Base-by-base conservation (phyloP, 2,797 vertebrate species). In the Cynopterus sphinx region DNA sequence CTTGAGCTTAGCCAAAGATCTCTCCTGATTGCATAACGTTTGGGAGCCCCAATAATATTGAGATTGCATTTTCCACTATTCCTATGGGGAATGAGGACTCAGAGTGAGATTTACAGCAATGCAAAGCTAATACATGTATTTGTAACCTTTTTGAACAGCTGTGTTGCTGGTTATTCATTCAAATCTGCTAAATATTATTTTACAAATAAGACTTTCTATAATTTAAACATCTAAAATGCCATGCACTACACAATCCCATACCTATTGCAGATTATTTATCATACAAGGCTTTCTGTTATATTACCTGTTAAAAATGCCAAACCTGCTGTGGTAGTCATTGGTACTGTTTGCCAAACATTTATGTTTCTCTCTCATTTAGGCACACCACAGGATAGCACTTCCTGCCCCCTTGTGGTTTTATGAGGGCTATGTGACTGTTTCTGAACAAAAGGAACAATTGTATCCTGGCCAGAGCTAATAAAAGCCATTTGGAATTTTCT, bases 211-310 rank as follows among this genome's bases (percentile, higher is more conserved):
- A 21, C 39, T 91, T 94, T 85, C 83, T 95, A n/a, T 91, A 88
- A 97, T 75, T 84, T 91, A 95, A 96, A 92, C 39, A 46, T 86
- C 74, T 92, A 84, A 91, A 95, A 89, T 93, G 39, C n/a, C 84
- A 93, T 31, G 77, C 74, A 95, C 86, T 86, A 81, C 77, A 89
- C 96, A 95, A 87, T 93, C 90, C 86, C 77, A 90, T 91, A 68
- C 57, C 28, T 28, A 68, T 51, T 83, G 2, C 21, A n/a, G 43
- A 21, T 70, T 71, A 33, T 43, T 91, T 75, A 71, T 87, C 71
- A 65, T n/a, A 71, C n/a, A 49, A 77, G 67, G 36, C 26, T 94
- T 89, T 94, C 85, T 85, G 22, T 82, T 57, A 79, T 6, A 33
- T 33, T 83, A 43, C 41, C 67, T 92, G 51, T 39, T 89, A 81